Evolutionary conservation across 2,797 vertebrate genomes (phyloP), one percentile per base, ranked within the genome.

Genomic region (Sebastes hubbsi): DNA sequence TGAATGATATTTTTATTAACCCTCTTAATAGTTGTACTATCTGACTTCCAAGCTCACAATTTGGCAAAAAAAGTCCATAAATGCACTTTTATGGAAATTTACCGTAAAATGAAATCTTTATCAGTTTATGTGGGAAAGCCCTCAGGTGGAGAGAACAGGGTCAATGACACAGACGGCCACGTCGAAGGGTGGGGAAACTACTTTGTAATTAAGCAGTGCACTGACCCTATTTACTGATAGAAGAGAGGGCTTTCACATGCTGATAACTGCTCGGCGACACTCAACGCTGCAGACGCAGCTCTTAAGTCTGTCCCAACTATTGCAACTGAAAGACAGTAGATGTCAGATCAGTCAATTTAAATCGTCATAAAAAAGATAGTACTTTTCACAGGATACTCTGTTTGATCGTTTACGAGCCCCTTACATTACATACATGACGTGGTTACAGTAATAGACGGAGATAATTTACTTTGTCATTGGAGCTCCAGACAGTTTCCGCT

Each of bases 111-210:
- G 9, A 62, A 54, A 49, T 25, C 18, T 34, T 77, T 64, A 67
- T 76, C 30, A 59, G 55, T 30, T 60, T 5, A 42, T 2, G 2
- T 20, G 6, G 68, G 24, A 84, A 79, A 74, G 29, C 38, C 70
- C 30, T 66, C 8, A 38, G 2, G 4, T 69, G n/a, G 25, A 71
- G 38, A 74, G 46, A 85, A 81, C 22, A 27, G 64, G 63, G 82
- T 87, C 63, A 84, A 54, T 81, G 74, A 79, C 72, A 71, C 58
- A 58, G 61, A 70, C 1, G 6, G 46, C 36, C 52, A 69, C 30
- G 13, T 78, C 72, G 64, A 6, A 22, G 36, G 78, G 72, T n/a
- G 49, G 60, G 38, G 46, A 76, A 65, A 68, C 24, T n/a, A 2
- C 59, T 9, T 52, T 30, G 24, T 42, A 65, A 77, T 70, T 46